Base-by-base conservation (phyloP, 2,797 vertebrate genomes). In the Chelmon rostratus region DNA sequence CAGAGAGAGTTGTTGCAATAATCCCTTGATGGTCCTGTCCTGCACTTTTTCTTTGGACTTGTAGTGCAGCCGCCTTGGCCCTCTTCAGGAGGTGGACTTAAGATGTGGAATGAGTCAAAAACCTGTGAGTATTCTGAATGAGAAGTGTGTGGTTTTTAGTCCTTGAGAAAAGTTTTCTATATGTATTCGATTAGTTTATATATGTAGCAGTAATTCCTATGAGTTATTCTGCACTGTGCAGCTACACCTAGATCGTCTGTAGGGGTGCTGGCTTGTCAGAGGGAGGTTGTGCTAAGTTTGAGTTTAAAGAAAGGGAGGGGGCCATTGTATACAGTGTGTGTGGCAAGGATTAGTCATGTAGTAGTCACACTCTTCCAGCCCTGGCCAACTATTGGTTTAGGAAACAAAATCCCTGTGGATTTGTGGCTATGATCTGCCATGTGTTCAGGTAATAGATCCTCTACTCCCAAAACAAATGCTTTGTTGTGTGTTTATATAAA, bases 371-470 rank as follows among this genome's bases (percentile, higher is more conserved):
- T 84, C 38, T 78, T 85, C 35, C 4, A 76, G 83, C 65, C 52
- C 47, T n/a, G 66, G 84, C 78, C 82, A 74, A 78, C 89, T 83
- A 62, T 50, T 87, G 86, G 88, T 19, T 93, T 88, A 91, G 76
- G 68, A 80, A 87, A 76, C 75, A 76, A 76, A 93, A 93, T 94
- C 93, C 90, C 86, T 79, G 66, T 25, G 66, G 92, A 92, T 94
- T 90, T 91, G 90, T 78, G 86, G 68, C 81, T 75, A 49, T 78
- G 82, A 89, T 88, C 85, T 81, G 85, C 89, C 91, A 94, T 94
- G 89, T 91, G 89, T 83, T 91, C 85, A 90, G 89, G 86, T 92
- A 89, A 91, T 73, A 76, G 78, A 92, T 89, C 88, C 58, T 78
- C 6, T 37, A 12, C 79, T 84, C 52, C 37, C 66, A 79, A 88